Base-by-base conservation (phyloP, 2,797 vertebrate species). In the Brachyrhaphis roseni region DNA sequence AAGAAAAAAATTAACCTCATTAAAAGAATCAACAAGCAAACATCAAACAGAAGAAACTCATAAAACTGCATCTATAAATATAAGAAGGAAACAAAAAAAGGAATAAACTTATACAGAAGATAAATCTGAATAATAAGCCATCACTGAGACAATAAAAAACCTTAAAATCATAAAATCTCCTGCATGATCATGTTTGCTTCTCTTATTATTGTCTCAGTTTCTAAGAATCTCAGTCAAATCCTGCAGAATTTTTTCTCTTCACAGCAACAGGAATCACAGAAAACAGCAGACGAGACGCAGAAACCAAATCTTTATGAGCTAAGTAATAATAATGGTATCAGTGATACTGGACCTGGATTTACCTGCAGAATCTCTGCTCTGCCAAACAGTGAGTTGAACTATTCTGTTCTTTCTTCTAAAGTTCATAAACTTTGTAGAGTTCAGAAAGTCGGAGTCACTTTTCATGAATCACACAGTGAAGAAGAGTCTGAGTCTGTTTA, bases 401-500 rank as follows among this genome's bases (percentile, higher is more conserved):
- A 7, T 6, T 49, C 47, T 49, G 13, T 20, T 49, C 12, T 62
- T 28, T 12, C 23, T 66, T 66, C 18, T 10, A 43, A n/a, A 39
- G 2, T 70, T 23, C 36, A 26, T 20, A n/a, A 41, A 39, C 18
- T 11, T 11, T 28, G 26, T 2, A n/a, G 55, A 8, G 26, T 59
- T 28, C 55, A 59, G 31, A 64, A 64, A 64, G 62, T 31, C 62
- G 8, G 34, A 18, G 34, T 64, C 16, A 64, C 34, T 8, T 45
- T 55, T 20, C n/a, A 57, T 13, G 8, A 68, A n/a, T 23, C 59
- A 70, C 28, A 73, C 46, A 0, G 23, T 57, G 34, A 68, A 20
- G 53, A 15, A 13, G 74, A n/a, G 10, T 59, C 53, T 75, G 71
- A 6, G 66, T n/a, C 76, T 31, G 53, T 31, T 78, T 57, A 79